Evolutionary conservation across 2,797 vertebrate species (phyloP).

Genomic region (Poeciliopsis presidionis): DNA sequence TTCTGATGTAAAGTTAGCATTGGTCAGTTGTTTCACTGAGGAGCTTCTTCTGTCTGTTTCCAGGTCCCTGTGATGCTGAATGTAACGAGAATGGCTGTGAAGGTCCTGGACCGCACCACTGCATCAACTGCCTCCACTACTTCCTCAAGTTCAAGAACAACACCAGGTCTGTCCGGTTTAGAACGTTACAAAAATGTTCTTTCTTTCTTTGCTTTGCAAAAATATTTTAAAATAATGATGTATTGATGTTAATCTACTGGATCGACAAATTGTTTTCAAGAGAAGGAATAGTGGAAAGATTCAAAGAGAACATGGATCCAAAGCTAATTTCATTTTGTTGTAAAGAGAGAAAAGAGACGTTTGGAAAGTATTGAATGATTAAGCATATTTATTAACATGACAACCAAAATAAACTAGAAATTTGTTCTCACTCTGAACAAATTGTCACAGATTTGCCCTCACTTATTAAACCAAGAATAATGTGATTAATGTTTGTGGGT

Average conservation of each 20-base stretch:
- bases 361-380: not conserved
- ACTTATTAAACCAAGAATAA: not conserved
- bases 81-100: slow-evolving; percentile 95
- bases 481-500: not conserved
- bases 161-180: slow-evolving; percentile 84
- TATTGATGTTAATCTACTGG: not conserved
- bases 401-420: not conserved
- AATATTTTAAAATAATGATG: not conserved
- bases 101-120: slow-evolving; percentile 96
- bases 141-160: slow-evolving; percentile 99
- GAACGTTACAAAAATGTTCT: not conserved
- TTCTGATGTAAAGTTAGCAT: not conserved
- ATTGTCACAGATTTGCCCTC: not conserved
- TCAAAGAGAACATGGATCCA: not conserved
- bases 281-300: not conserved
- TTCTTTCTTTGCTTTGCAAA: not conserved
- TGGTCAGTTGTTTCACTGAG: not conserved
- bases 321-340: not conserved
- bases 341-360: not conserved
- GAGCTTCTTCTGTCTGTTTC: slow-evolving; percentile 33
- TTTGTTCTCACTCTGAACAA: not conserved
- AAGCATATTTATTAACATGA: not conserved
- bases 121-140: slow-evolving; percentile 95
- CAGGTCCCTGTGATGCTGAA: slow-evolving; percentile 93
- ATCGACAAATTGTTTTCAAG: not conserved